Conservation (phyloP, 2,888 invertebrate genomes). For the Lasius platythorax region DNA sequence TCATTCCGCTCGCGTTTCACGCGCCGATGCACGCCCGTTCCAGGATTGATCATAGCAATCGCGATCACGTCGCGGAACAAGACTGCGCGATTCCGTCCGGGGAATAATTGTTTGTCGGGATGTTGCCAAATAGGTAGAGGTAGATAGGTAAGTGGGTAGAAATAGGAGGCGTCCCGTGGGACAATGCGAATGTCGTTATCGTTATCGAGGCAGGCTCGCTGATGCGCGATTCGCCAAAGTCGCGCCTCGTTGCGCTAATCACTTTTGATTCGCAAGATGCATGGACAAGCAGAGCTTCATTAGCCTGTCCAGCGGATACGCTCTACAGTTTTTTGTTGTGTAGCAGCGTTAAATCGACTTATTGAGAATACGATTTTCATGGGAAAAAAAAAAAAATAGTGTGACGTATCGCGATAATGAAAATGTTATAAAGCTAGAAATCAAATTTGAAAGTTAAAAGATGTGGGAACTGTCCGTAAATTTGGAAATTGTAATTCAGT, state of each 20-base stretch:
- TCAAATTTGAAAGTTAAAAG: not conserved
- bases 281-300: not conserved
- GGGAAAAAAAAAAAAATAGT: not conserved
- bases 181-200: constrained; percentile 63
- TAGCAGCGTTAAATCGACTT: not conserved
- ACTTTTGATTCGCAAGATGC: constrained; percentile 40
- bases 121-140: constrained; percentile 9
- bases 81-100: constrained; percentile 67
- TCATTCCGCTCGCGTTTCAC: constrained; percentile 80
- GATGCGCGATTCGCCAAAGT: constrained; percentile 63
- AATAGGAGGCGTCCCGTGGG: not conserved
- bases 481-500: not conserved
- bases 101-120: constrained; percentile 66
- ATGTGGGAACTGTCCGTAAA: not conserved
- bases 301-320: too few relatives aligned
- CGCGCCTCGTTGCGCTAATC: constrained; percentile 73
- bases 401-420: not conserved
- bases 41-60: constrained; percentile 74
- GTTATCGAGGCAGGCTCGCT: constrained; percentile 64
- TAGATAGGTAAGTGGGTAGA: not conserved
- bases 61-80: constrained; percentile 72
- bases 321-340: not conserved
- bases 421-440: not conserved
- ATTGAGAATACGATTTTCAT: not conserved
- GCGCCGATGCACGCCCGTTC: constrained; percentile 73